A percentile compares a stretch with the other conserved stretches of the same genome.
Evolutionary conservation across 1,140 invertebrate genomes (phyloP).

Genomic region (Lethocerus indicus): DNA sequence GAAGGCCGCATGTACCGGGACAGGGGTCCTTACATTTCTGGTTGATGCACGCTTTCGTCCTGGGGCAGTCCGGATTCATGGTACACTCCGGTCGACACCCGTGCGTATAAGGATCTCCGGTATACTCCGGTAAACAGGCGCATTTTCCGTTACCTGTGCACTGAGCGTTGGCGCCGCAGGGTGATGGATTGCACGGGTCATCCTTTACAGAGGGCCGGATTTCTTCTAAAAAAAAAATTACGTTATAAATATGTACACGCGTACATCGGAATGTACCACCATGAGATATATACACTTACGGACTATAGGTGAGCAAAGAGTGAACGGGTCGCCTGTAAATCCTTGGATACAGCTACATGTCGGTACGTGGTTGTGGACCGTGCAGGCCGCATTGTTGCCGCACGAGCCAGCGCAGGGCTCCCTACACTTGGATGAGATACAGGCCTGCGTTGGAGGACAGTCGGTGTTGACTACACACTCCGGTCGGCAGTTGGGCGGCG

Average conservation of each 20-base stretch:
- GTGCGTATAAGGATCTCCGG: slow-evolving; percentile 42
- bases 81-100: slow-evolving; percentile 67
- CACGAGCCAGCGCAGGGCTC: slow-evolving; percentile 53
- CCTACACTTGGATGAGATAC: slow-evolving; percentile 42
- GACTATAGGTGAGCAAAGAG: slow-evolving; percentile 22
- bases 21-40: slow-evolving; percentile 64
- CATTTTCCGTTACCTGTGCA: slow-evolving; percentile 58
- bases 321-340: slow-evolving; percentile 43
- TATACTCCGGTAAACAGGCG: slow-evolving; percentile 51
- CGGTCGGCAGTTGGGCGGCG: slow-evolving; percentile 35
- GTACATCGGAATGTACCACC: not conserved
- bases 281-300: not conserved
- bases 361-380: slow-evolving; percentile 57
- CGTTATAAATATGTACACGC: not conserved
- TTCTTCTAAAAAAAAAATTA: slow-evolving; percentile 8
- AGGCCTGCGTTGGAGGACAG: slow-evolving; percentile 32
- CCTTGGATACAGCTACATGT: slow-evolving; percentile 46
- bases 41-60: slow-evolving; percentile 55
- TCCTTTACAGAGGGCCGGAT: slow-evolving; percentile 20
- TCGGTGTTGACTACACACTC: slow-evolving; percentile 36
- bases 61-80: slow-evolving; percentile 62
- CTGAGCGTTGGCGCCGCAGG: slow-evolving; percentile 56
- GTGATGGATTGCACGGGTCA: slow-evolving; percentile 59
- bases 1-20: slow-evolving; percentile 57
- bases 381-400: slow-evolving; percentile 47